Evolutionary conservation across 2,113 vertebrate genomes (phyloP).

Genomic region (Leucoraja erinaceus): DNA sequence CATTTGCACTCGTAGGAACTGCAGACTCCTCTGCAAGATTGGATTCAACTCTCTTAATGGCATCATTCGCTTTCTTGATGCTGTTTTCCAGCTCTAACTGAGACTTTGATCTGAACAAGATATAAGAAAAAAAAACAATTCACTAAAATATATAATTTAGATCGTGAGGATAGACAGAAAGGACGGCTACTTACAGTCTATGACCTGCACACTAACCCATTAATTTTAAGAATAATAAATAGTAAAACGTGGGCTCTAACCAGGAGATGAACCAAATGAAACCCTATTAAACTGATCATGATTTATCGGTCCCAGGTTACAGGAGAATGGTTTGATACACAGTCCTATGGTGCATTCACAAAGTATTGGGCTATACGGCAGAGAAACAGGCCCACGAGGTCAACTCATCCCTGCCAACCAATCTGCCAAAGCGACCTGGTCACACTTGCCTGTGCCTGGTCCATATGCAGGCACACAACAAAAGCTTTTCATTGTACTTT

Average conservation of each 20-base stretch:
- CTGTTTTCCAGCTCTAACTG: slow-evolving; percentile 77
- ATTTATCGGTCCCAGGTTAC: not conserved
- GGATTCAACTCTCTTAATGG: slow-evolving; percentile 72
- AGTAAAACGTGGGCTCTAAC: not conserved
- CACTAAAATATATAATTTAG: not conserved
- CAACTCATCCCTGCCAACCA: too few species aligned
- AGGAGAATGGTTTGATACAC: too few species aligned
- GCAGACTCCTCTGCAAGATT: slow-evolving; percentile 66
- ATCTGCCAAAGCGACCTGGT: too few species aligned
- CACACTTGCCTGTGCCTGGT: too few species aligned
- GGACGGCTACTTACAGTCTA: not conserved
- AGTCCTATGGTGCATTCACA: too few species aligned
- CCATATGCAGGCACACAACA: too few species aligned
- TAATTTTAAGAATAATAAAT: not conserved
- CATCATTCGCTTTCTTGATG: slow-evolving; percentile 70
- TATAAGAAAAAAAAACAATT: not conserved
- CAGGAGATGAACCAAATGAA: too few species aligned
- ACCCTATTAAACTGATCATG: not conserved
- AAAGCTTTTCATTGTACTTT: too few species aligned
- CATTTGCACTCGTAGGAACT: slow-evolving; percentile 60
- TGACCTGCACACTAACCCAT: not conserved
- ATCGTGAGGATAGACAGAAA: not conserved
- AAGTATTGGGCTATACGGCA: too few species aligned
- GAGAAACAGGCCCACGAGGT: too few species aligned
- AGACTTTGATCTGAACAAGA: slow-evolving; percentile 65